A percentile compares a stretch with the other conserved stretches of the same genome.
phyloP scores from a whole-genome alignment of 2,113 vertebrate species.

The Macroglossus sobrinus region DNA sequence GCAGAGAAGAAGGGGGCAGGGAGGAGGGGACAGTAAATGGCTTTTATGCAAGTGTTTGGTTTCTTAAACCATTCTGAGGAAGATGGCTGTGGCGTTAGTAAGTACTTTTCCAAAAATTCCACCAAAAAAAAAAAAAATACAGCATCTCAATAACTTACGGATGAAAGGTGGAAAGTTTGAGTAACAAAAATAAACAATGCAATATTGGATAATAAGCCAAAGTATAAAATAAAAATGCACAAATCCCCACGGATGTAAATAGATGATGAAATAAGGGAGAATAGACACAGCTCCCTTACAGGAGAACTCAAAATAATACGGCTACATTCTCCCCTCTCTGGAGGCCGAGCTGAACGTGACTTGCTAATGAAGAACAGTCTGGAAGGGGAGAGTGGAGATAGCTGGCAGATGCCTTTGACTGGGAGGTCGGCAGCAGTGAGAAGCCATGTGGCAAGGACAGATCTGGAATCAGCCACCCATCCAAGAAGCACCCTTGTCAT shows the following conservation, averaged over 20 bases:
- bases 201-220: not conserved
- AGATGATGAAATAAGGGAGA: not conserved
- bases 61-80: not conserved
- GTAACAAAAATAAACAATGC: not conserved
- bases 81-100: not conserved
- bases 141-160: not conserved
- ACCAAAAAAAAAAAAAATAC: not conserved
- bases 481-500: not conserved
- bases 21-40: not conserved
- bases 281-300: not conserved
- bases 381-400: not conserved
- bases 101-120: not conserved
- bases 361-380: not conserved
- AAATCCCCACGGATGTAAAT: not conserved
- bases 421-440: not conserved
- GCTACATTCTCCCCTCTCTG: not conserved
- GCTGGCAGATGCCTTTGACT: not conserved
- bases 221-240: not conserved
- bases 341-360: not conserved
- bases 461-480: not conserved
- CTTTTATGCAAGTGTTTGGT: not conserved
- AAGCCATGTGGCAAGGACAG: not conserved
- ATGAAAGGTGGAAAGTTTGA: not conserved
- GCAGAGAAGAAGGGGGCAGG: accelerated
- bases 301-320: not conserved